Evolutionary conservation across 2,113 vertebrate species (phyloP), one percentile per base, ranked within the genome.

Genomic region (Dipodomys stephensi): DNA sequence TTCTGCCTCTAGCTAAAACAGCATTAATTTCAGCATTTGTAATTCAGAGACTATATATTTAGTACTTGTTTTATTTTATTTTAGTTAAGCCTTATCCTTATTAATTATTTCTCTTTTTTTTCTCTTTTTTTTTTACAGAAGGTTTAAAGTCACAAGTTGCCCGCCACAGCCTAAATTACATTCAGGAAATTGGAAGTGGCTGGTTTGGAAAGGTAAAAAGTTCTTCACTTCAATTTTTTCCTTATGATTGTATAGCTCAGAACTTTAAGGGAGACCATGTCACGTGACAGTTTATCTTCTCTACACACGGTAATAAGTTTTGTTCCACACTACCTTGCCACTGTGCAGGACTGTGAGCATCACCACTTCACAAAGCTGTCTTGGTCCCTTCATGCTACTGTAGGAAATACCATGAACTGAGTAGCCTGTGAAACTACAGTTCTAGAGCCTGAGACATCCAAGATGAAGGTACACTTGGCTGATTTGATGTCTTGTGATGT

Each of bases 101-200:
- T 4, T 15, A 20, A 2, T 18, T 69, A 83, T 90, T 18, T 16
- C 83, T 60, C 22, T 0, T 39, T 79, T 91, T 80, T 91, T 60
- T 84, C 94, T n/a, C 94, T n/a, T 96, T 95, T 44, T n/a, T 95
- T 96, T n/a, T 44, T 95, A 82, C 98, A 99, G 99, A 99, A 94
- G 98, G 98, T 95, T 97, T 99, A 39, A 97, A 98, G 83, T 98
- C 98, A 95, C 99, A 99, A 97, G 97, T 99, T 86, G 97, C 98
- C 44, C 99, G 99, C 60, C 99, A 99, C 96, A 99, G 98, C 98
- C 98, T 99, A 78, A 99, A 99, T 97, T 99, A 99, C 96, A 99
- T 99, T 96, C 99, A 99, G 97, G 99, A 99, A 98, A 99, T 99
- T 85, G 99, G 99, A 95, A 99, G 97, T 92, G 99, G 99, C 96